These are phyloP conservation scores for Catostylus mosaicus DNA, from an alignment of 30 jellyfish, hydroid and myxozoan genomes.

Conservation along the genomic window DNA sequence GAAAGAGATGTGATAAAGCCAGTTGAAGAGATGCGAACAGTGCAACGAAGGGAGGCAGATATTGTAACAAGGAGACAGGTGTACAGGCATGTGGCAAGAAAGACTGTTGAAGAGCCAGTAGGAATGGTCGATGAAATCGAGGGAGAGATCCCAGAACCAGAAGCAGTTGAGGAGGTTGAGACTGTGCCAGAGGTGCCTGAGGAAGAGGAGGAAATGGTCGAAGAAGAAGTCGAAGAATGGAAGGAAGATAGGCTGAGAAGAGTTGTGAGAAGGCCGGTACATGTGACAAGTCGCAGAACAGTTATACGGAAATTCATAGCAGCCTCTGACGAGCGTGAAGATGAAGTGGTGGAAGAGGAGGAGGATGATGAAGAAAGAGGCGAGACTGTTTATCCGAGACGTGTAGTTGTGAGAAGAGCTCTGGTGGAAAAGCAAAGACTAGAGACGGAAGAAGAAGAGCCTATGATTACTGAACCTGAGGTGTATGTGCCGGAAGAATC, in stretches of 20 bases:
- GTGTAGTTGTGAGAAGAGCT: slow-evolving; percentile 49
- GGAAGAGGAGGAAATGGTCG: slow-evolving; percentile 5
- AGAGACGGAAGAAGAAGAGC: slow-evolving; percentile 37
- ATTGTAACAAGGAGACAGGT: too few relatives aligned
- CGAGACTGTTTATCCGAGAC: slow-evolving; percentile 46
- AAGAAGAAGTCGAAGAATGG: slow-evolving; percentile 20
- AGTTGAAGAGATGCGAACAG: too few relatives aligned
- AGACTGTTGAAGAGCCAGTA: too few relatives aligned
- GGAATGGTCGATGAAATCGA: background rate
- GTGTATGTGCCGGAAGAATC: slow-evolving; percentile 37
- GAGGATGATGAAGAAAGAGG: slow-evolving; percentile 46
- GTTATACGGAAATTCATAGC: slow-evolving; percentile 53
- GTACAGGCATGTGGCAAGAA: too few relatives aligned
- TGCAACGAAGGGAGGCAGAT: too few relatives aligned
- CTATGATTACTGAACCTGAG: slow-evolving; percentile 39
- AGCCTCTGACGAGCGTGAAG: slow-evolving; percentile 59
- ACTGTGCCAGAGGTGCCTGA: slow-evolving; percentile 42
- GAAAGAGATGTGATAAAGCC: too few relatives aligned
- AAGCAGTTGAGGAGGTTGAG: slow-evolving; percentile 37
- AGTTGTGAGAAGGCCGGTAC: slow-evolving; percentile 72
- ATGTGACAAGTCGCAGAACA: slow-evolving; percentile 64
- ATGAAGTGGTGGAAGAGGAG: background rate
- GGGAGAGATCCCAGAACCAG: slow-evolving; percentile 28
- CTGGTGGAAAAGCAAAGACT: background rate
- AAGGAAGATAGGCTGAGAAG: slow-evolving; percentile 37